These are phyloP conservation scores for Dendrolimus kikuchii DNA, from an alignment of 1,140 invertebrate genomes.

Conservation along the genomic window DNA sequence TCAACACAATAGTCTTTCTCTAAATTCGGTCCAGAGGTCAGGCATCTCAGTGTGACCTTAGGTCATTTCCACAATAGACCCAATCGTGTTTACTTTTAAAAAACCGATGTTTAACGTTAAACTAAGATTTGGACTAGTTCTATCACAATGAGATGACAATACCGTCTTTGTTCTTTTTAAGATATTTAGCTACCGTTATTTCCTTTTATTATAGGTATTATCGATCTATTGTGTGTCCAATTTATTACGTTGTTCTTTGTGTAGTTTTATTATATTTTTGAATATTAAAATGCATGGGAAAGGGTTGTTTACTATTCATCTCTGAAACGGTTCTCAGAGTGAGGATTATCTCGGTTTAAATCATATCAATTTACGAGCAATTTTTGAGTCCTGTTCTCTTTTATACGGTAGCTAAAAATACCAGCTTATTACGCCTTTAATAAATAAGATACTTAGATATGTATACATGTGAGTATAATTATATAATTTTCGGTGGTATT, in stretches of 20 bases:
- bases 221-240: conserved; percentile 56
- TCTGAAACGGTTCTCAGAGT: neutral
- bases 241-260: conserved; percentile 51
- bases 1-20: conserved; percentile 38
- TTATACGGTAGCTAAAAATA: too few species aligned
- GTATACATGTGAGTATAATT: too few species aligned
- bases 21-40: conserved; percentile 55
- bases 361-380: too few species aligned
- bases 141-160: conserved; percentile 36
- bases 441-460: too few species aligned
- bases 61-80: conserved; percentile 45
- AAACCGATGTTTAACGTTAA: conserved; percentile 58
- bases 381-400: too few species aligned
- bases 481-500: too few species aligned
- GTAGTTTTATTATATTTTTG: conserved; percentile 36
- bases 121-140: conserved; percentile 27
- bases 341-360: too few species aligned
- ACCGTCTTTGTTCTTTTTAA: conserved; percentile 44
- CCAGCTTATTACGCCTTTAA: too few species aligned
- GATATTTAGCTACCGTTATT: conserved; percentile 58
- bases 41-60: conserved; percentile 40
- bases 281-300: conserved; percentile 61
- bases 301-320: conserved; percentile 2
- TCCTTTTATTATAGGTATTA: conserved; percentile 46
- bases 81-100: conserved; percentile 45